Evolutionary conservation across 2,797 vertebrate genomes (phyloP), one percentile per base, ranked within the genome.

Genomic region (Sebastes jordani): DNA sequence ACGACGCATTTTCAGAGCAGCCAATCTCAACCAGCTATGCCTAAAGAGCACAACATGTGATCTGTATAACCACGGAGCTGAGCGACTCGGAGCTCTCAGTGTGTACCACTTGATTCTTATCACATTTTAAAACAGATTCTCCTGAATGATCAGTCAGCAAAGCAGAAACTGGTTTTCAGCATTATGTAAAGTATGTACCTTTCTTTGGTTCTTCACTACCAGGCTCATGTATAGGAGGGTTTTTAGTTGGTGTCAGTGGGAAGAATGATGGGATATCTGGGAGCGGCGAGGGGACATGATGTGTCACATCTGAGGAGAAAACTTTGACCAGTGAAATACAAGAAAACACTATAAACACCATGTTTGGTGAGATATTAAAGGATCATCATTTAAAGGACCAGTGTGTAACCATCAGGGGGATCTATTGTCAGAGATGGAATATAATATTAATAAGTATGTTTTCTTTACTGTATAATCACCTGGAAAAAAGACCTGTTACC

Each of bases 191-290:
- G 58, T 20, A 11, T 38, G 22, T 54, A 99, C 98, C 98, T 97
- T 90, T 97, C 90, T 97, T 97, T 59, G 95, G 93, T 88, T 96
- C 95, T 60, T 96, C 96, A 5, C 91, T 91, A 6, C 92, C 88
- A 82, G 91, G 71, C 2, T 91, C 70, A 64, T 13, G 16, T 65
- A 76, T 25, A 36, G 69, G 69, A 66, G n/a, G 86, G 70, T 80
- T 93, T 91, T 92, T 96, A 78, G 93, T 81, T 58, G 94, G 78
- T 29, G 90, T 93, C 54, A 95, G 94, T 79, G 92, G 87, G 80
- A 94, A 95, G 68, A 94, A 91, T 75, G 95, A 94, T 71, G 96
- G 94, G 54, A 96, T 93, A 81, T 97, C 96, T 36, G 95, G 94
- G 83, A 97, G 95, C 59, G 94, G 94, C 77, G 95, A 93, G 52